phyloP scores from a whole-genome alignment of 2,888 invertebrate genomes.

The Cacoxenus indagator region DNA sequence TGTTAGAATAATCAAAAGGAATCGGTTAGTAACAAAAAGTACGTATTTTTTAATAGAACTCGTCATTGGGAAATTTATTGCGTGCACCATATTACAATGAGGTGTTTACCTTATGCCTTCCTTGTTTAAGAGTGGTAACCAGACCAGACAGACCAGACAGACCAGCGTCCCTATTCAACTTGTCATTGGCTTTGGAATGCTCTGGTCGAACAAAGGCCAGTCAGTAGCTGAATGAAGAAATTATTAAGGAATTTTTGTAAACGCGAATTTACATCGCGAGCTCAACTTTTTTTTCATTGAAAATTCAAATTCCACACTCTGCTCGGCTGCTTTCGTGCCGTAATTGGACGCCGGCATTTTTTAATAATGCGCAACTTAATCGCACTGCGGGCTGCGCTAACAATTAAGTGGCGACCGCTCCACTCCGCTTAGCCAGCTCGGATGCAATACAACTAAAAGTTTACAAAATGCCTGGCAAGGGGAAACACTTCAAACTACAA shows the following conservation, averaged over 20 bases:
- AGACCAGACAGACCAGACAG: no score
- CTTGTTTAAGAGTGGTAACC: no score
- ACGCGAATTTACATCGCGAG: slow-evolving; percentile 22
- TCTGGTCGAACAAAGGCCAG: background rate
- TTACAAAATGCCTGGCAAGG: slow-evolving; percentile 20
- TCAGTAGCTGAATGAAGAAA: slow-evolving; percentile 45
- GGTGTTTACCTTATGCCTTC: background rate
- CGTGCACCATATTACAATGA: no score
- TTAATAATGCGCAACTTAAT: slow-evolving; percentile 54
- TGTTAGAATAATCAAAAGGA: no score
- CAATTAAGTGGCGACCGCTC: slow-evolving; percentile 16
- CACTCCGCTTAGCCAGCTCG: background rate
- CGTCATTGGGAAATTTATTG: no score
- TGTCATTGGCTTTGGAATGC: slow-evolving; percentile 2
- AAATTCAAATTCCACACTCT: slow-evolving; percentile 28
- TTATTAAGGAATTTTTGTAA: slow-evolving; percentile 49
- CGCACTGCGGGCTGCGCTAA: slow-evolving; percentile 25
- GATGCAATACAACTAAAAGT: background rate
- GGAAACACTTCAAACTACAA: slow-evolving; percentile 22
- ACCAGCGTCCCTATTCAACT: background rate
- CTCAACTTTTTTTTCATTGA: slow-evolving; percentile 21
- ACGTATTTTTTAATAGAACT: no score
- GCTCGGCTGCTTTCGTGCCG: slow-evolving; percentile 42
- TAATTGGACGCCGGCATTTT: slow-evolving; percentile 55
- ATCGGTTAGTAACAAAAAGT: no score